Conservation (phyloP, 2,797 vertebrate genomes). For the Onychomys torridus region DNA sequence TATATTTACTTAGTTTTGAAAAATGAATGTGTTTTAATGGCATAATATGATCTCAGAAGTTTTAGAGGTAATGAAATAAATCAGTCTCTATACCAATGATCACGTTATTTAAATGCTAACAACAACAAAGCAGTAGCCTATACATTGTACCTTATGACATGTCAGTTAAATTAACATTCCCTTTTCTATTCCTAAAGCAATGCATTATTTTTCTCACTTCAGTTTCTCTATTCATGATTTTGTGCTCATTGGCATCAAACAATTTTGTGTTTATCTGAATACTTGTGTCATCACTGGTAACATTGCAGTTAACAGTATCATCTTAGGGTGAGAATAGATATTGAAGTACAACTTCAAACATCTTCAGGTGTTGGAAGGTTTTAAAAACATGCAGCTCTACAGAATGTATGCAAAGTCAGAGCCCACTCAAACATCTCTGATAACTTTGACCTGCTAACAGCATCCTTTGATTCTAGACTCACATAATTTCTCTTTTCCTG, state of each 20-base stretch:
- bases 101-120: neutral
- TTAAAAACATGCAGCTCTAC: neutral
- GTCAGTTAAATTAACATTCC: neutral
- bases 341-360: neutral
- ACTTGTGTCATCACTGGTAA: neutral
- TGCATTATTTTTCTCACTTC: neutral
- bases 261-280: neutral
- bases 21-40: neutral
- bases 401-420: conserved; percentile 41
- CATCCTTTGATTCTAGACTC: neutral
- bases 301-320: neutral
- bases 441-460: neutral
- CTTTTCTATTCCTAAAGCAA: neutral
- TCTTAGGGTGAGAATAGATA: neutral
- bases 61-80: conserved; percentile 2
- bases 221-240: neutral
- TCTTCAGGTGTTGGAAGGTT: neutral
- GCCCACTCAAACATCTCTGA: neutral
- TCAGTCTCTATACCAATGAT: neutral
- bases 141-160: neutral
- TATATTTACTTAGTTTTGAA: neutral
- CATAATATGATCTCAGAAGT: neutral
- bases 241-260: neutral
- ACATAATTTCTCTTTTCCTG: conserved; percentile 30
- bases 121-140: neutral